These are phyloP conservation scores for Apomyelois bistriatella DNA, from an alignment of 2,888 invertebrate species.

Conservation along the genomic window DNA sequence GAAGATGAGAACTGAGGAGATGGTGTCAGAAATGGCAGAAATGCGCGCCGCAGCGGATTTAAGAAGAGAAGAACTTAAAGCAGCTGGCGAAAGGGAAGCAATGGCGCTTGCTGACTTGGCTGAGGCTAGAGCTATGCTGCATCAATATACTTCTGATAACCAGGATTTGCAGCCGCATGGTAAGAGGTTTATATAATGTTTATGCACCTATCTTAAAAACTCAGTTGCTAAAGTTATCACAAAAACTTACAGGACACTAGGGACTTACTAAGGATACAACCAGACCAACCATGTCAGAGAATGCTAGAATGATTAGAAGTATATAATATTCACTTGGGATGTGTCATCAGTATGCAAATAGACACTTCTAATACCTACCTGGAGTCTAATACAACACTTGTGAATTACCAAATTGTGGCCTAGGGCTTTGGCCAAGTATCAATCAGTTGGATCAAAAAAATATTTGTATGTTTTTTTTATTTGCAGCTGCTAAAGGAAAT, in stretches of 20 bases:
- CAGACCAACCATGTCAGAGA: no score
- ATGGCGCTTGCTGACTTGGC: conserved; percentile 58
- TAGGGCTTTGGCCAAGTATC: no score
- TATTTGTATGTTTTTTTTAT: conserved; percentile 15
- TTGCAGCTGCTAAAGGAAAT: conserved; percentile 81
- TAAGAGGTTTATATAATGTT: conserved; percentile 22
- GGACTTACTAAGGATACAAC: no score
- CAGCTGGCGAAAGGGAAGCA: conserved; percentile 57
- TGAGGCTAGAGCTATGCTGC: conserved; percentile 59
- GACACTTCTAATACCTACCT: no score
- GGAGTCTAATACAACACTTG: no score
- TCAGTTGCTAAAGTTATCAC: no score
- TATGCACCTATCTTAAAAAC: neutral
- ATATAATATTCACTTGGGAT: no score
- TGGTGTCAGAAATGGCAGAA: conserved; percentile 53
- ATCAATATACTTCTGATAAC: conserved; percentile 49
- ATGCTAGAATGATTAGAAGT: no score
- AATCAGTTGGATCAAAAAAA: no score
- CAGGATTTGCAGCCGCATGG: conserved; percentile 65
- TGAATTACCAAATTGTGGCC: no score
- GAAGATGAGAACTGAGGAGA: conserved; percentile 57
- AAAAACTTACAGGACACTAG: no score
- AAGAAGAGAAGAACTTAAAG: conserved; percentile 54
- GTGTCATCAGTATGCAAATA: no score
- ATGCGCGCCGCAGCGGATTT: conserved; percentile 56